These are phyloP conservation scores for Arrhopalites spinosus DNA, from an alignment of 2,888 invertebrate species.

Conservation along the genomic window DNA sequence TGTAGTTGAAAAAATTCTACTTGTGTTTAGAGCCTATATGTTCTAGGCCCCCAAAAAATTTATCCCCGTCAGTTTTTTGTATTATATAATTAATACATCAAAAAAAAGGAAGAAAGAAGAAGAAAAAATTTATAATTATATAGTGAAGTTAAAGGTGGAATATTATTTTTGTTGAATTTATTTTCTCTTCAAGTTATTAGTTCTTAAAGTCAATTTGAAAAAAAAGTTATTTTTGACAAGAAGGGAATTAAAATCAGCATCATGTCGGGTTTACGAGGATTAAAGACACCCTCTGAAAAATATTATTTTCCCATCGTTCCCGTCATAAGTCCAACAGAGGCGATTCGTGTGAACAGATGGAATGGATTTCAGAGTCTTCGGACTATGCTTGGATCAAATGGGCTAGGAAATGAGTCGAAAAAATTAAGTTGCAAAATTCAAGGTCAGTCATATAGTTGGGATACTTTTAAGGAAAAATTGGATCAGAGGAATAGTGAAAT, in stretches of 20 bases:
- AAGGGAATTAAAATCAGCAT: not conserved
- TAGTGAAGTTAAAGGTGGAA: not conserved
- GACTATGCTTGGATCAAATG: not conserved
- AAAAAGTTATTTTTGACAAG: not conserved
- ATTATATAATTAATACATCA: not conserved
- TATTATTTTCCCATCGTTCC: conserved; percentile 79
- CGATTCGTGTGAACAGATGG: conserved; percentile 66
- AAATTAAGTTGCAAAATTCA: conserved; percentile 16
- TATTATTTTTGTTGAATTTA: not conserved
- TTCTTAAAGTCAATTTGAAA: not conserved
- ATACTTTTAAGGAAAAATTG: conserved; percentile 23
- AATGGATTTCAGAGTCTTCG: conserved; percentile 30
- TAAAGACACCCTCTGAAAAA: conserved; percentile 16
- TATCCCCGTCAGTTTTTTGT: conserved; percentile 2
- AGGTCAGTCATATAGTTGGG: conserved; percentile 20
- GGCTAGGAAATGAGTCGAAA: not conserved
- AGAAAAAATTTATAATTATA: not conserved
- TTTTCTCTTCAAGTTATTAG: not conserved
- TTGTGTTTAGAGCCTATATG: not conserved
- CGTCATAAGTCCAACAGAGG: conserved; percentile 81
- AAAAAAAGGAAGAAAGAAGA: not conserved
- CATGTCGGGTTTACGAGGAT: not conserved
- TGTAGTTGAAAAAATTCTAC: not conserved
- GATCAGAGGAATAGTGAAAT: conserved; percentile 28
- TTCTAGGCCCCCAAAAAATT: not conserved